These are phyloP conservation scores for Coracias cyanogaster DNA, from an alignment of 2,797 vertebrate species.

Conservation along the genomic window DNA sequence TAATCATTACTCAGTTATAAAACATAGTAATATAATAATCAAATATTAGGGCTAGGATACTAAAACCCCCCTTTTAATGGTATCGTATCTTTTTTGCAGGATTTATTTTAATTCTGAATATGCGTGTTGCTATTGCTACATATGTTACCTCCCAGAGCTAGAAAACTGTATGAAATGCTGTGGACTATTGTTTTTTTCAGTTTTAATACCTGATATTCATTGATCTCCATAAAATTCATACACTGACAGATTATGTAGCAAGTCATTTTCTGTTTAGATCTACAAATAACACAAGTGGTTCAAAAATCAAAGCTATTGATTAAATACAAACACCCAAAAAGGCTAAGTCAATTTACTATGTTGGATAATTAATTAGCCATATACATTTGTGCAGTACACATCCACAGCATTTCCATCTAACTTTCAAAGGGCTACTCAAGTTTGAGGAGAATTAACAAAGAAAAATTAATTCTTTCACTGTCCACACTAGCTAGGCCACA, in stretches of 20 bases:
- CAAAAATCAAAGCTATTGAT: constrained; percentile 10
- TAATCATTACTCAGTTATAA: neutral
- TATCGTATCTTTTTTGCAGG: neutral
- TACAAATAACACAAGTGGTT: neutral
- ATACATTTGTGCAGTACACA: neutral
- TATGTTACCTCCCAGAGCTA: neutral
- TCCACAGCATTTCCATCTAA: neutral
- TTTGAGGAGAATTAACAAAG: neutral
- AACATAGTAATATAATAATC: neutral
- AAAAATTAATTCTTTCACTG: neutral
- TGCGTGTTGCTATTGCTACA: neutral
- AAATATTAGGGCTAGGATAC: neutral
- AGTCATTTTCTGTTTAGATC: neutral
- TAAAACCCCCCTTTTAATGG: neutral
- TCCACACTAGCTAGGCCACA: neutral
- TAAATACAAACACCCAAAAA: neutral
- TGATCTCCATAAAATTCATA: neutral
- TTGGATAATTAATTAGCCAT: neutral
- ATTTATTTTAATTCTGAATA: neutral
- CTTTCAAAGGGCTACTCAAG: neutral
- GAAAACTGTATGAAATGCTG: neutral
- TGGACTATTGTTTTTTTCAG: neutral
- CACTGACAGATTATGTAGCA: neutral
- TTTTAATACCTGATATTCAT: neutral
- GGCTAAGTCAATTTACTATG: neutral